These are phyloP conservation scores for Sesia bembeciformis DNA, from an alignment of 2,888 invertebrate genomes.

Conservation along the genomic window DNA sequence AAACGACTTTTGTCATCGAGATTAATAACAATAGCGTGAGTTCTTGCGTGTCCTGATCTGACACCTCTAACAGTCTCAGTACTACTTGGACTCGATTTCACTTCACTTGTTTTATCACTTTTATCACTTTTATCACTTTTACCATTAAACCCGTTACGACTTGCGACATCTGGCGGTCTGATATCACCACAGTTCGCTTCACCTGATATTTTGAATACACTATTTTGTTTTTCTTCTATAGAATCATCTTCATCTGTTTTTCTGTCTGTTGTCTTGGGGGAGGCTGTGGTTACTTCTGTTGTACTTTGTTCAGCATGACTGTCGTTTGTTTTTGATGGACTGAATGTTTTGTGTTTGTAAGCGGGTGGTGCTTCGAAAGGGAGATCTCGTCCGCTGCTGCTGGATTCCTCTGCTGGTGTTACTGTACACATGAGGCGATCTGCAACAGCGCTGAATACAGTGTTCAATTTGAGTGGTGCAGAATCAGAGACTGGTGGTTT, in stretches of 20 bases:
- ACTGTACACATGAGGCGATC: conserved; percentile 69
- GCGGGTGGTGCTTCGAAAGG: conserved; percentile 63
- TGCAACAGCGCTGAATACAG: conserved; percentile 68
- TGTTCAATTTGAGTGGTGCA: conserved; percentile 65
- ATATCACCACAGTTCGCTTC: conserved; percentile 62
- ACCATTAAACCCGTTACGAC: conserved; percentile 41
- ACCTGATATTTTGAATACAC: conserved; percentile 64
- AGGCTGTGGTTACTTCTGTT: conserved; percentile 58
- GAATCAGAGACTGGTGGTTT: conserved; percentile 66
- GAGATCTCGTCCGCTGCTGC: conserved; percentile 62
- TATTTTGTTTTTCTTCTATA: conserved; percentile 51
- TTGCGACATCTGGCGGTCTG: conserved; percentile 50
- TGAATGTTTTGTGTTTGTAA: conserved; percentile 64
- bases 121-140: conserved; percentile 50
- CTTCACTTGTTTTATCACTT: conserved; percentile 55
- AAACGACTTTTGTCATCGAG: conserved; percentile 86
- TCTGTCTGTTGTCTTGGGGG: conserved; percentile 33
- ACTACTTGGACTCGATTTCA: conserved; percentile 49
- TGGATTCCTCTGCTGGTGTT: conserved; percentile 65
- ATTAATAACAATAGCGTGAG: conserved; percentile 86
- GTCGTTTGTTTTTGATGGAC: conserved; percentile 54
- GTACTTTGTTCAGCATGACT: conserved; percentile 57
- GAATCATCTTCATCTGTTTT: conserved; percentile 35
- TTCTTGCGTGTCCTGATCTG: conserved; percentile 79
- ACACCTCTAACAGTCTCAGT: conserved; percentile 52